Base-by-base conservation (phyloP, 1,140 invertebrate species). In the Achatina immaculata region DNA sequence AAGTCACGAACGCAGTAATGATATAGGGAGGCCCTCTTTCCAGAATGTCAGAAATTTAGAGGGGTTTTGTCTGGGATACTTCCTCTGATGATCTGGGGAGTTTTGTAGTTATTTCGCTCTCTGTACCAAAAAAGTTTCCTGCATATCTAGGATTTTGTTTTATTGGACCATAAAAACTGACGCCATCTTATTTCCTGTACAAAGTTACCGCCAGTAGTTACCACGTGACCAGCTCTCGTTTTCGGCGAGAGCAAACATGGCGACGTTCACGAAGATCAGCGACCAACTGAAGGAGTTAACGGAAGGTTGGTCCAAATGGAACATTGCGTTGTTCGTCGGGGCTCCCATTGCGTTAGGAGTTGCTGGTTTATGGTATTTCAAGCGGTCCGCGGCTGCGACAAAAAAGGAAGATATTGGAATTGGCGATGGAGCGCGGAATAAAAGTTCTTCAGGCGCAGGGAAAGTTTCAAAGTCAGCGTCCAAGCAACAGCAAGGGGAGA, bases 321-420 rank as follows among this genome's bases (percentile, higher is more conserved):
- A 95, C 92, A 92, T 96, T 77, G 95, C 95, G 77, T 90, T 96
- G 43, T 93, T 94, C 51, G 92, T 97, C 65, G 96, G 95, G 82
- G 94, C 95, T 83, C 95, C 95, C 83, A 93, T 96, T 83, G 95
- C 94, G 55, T 92, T 96, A 34, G 95, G 95, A 55, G 91, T 96
- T 38, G 88, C 86, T 86, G 95, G 95, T 86, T 94, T 96, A 84
- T 95, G 95, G 93, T 95, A 95, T 90, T 94, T 95, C 81, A 94
- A 92, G 89, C 94, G 83, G 36, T 81, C 69, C 34, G 81, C 80
- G 34, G 28, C 34, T 73, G 80, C 75, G 24, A 40, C 55, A 21
- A 48, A 58, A 16, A 58, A 51, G 86, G 65, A 82, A 80, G 79
- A 83, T 79, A 69, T 83, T 28, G 78, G 68, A 43, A 58, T 65